Base-by-base conservation (phyloP, 1,140 invertebrate species). In the Ephestia elutella region DNA sequence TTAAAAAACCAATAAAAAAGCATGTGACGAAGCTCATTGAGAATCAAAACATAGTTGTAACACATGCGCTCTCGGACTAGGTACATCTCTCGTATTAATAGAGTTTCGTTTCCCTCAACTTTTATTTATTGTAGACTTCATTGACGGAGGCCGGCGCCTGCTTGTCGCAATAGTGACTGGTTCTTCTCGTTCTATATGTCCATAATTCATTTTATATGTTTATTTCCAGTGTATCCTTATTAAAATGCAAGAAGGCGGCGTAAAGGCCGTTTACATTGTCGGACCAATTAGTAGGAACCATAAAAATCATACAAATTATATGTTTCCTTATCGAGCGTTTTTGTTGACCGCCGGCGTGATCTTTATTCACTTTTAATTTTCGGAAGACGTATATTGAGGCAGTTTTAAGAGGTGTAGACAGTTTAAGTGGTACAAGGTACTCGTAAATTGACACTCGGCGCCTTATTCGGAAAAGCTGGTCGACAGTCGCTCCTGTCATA, bases 131-230 rank as follows among this genome's bases (percentile, higher is more conserved):
- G 66, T 78, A 73, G 73, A 72, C 73, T 80, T 74, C 78, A 82
- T 82, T 82, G 77, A 80, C 71, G 70, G 76, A 62, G 62, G 57
- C 62, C 62, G 81, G 81, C 78, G 81, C 80, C 83, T 68, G 71
- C 70, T 75, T 75, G 75, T 73, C 76, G 80, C 79, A 81, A 74
- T 82, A 78, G 77, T 82, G 75, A 82, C 80, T 86, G 77, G 78
- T 83, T 82, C 75, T 78, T 84, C 76, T 79, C 71, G 75, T 81
- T 80, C 75, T 70, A 72, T 79, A 78, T 74, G 75, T 63, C 78
- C 77, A 78, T 81, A 85, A 77, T 78, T 80, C 71, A 77, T 71
- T 63, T 63, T 67, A 74, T 73, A 75, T 80, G 67, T 72, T 82
- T 80, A 81, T 78, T 78, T 77, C 70, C 70, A 80, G 66, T 71